phyloP scores from a whole-genome alignment of 2,888 invertebrate species.

The Mellilla xanthometata region DNA sequence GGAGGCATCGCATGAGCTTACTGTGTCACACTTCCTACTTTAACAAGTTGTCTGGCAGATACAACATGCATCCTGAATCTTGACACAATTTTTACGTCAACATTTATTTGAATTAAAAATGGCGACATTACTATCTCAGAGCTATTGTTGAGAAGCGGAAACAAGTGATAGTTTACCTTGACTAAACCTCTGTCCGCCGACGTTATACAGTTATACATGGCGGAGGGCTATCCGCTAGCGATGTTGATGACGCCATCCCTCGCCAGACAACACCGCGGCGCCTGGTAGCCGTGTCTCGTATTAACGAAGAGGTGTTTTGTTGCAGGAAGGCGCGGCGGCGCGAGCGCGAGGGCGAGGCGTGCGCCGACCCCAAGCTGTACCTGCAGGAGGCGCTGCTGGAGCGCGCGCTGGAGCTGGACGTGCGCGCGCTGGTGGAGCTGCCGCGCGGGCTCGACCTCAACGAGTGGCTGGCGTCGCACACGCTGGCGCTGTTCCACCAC shows the following conservation, averaged over 20 bases:
- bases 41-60: too few relatives aligned
- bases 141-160: too few relatives aligned
- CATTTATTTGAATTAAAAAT: too few relatives aligned
- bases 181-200: too few relatives aligned
- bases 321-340: conserved; percentile 98
- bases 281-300: not conserved
- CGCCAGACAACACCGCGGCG: not conserved
- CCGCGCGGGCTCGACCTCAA: conserved; percentile 98
- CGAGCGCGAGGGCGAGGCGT: conserved; percentile 92
- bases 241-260: not conserved
- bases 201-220: too few relatives aligned
- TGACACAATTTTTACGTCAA: too few relatives aligned
- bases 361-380: conserved; percentile 95
- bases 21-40: too few relatives aligned
- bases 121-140: too few relatives aligned
- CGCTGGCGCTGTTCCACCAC: conserved; percentile 99
- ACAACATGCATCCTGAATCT: too few relatives aligned
- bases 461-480: conserved; percentile 99
- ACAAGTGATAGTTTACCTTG: too few relatives aligned
- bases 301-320: conserved; percentile 15
- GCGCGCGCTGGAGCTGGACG: conserved; percentile 96
- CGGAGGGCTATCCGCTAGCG: too few relatives aligned
- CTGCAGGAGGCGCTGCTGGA: conserved; percentile 97
- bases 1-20: too few relatives aligned
- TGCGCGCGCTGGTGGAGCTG: conserved; percentile 96